Evolutionary conservation across 1,140 invertebrate species (phyloP), one percentile per base, ranked within the genome.

Genomic region (Goniozus legneri): DNA sequence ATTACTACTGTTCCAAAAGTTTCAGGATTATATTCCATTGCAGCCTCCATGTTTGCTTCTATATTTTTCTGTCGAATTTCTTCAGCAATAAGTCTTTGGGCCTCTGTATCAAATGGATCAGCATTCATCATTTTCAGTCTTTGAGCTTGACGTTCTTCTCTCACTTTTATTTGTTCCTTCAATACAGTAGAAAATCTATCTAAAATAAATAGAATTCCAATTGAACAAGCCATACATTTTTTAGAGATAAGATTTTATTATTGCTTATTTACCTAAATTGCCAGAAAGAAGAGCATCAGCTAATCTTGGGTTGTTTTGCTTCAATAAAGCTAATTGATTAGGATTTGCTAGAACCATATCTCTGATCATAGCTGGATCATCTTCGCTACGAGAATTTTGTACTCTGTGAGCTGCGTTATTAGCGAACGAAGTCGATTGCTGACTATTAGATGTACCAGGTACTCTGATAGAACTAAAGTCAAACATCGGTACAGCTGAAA

Each of bases 1-100:
- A 98, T 98, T 10, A 91, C 85, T 33, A 98, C 95, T 13, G 92
- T 94, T 36, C 94, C 96, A 78, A 98, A 98, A 14, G 91, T 95
- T 73, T 98, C 95, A 0, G 96, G 96, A 77, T 95, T 95, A 68
- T 92, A 95, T 67, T 98, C 95, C 84, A 98, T 97, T 1, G 95
- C 96, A 1, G 92, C 92, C 65, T 97, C 93, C 95, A 98, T 98
- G 69, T 98, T 98, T 0, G 91, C 91, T 78, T 98, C 93, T 47
- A 98, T 95, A 73, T 97, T 97, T 67, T 96, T 93, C 62, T 94
- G 88, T 57, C 86, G 82, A 45, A 97, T 97, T 79, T 97, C 92
- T 68, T 96, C 94, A 12, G 92, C 94, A 61, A 98, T 98, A 44
- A 96, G 79, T 55, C 86, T 80, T 70, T 98, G 95, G 0, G 92